A percentile compares a stretch with the other conserved stretches of the same genome.
Conservation (phyloP, 2,888 invertebrate species). For the Drosophila mimica region DNA sequence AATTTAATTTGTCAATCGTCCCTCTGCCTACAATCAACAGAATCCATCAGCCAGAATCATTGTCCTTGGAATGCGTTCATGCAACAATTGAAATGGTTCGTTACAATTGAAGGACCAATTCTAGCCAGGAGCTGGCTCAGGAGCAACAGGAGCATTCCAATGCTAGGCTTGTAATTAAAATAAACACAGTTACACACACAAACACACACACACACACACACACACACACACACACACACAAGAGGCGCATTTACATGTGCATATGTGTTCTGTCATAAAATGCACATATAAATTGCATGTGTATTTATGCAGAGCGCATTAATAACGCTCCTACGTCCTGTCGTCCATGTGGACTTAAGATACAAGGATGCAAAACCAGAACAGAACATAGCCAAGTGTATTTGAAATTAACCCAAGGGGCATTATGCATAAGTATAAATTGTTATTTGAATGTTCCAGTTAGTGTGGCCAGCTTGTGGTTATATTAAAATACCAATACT, state of each 20-base stretch:
- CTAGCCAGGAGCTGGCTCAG: conserved; percentile 20
- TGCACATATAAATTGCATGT: conserved; percentile 67
- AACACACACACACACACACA: conserved; percentile 7
- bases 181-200: conserved; percentile 50
- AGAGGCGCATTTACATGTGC: conserved; percentile 22
- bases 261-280: conserved; percentile 64
- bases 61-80: conserved; percentile 46
- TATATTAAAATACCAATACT: background rate
- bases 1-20: conserved; percentile 79
- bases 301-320: conserved; percentile 68
- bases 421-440: conserved; percentile 1
- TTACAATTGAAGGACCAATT: conserved; percentile 38
- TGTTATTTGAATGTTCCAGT: conserved; percentile 31
- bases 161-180: conserved; percentile 71
- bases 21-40: conserved; percentile 65
- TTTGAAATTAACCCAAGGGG: conserved; percentile 20
- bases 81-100: conserved; percentile 64
- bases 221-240: background rate
- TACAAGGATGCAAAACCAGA: conserved; percentile 13
- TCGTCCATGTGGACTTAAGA: conserved; percentile 45
- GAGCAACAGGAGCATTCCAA: conserved; percentile 15
- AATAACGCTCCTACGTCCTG: conserved; percentile 73
- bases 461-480: conserved; percentile 3
- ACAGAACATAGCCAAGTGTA: conserved; percentile 1
- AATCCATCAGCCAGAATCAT: conserved; percentile 65